Evolutionary conservation across 2,888 invertebrate species (phyloP), one percentile per base, ranked within the genome.

Genomic region (Rhagium mordax): DNA sequence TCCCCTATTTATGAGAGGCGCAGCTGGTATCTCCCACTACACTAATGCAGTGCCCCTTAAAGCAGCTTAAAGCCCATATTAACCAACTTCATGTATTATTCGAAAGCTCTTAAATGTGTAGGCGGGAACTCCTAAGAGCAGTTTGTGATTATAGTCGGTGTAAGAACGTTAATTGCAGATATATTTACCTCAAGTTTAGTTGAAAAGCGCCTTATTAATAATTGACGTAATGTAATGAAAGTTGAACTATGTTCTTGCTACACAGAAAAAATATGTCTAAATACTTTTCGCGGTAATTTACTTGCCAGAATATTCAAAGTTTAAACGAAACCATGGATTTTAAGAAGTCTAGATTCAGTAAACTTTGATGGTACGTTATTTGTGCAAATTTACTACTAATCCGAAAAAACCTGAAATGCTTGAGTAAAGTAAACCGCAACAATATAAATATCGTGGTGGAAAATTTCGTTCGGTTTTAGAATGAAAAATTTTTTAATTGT

Each of bases 11-110:
- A n/a, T 51, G 67, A 77, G 75, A 76, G 81, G 72, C 83, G 77
- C 84, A 84, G 81, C 84, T 84, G 84, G 79, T 77, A 70, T 76
- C 78, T 84, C 84, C 81, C 84, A 83, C 78, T 78, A 76, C 77
- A 71, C 79, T 84, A 83, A 83, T 83, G 84, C 82, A 82, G 79
- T 75, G 75, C 75, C 82, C 82, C 81, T 83, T 82, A 83, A 84
- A 85, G 85, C 84, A 81, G 85, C 85, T 85, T 85, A 85, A 84
- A 85, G 83, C 85, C 84, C 81, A 84, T 85, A 86, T 86, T 85
- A 85, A 85, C 84, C 85, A 80, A 82, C 83, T 76, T 86, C 85
- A 87, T 87, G 85, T 85, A 87, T 86, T 86, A 87, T 87, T 87
- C 85, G 82, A 74, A 78, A 81, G 84, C 84, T 84, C 84, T 85